A percentile compares a stretch with the other conserved stretches of the same genome.
These are phyloP conservation scores for Lissocephala sabroskyi DNA, from an alignment of 2,888 invertebrate species.

Conservation along the genomic window DNA sequence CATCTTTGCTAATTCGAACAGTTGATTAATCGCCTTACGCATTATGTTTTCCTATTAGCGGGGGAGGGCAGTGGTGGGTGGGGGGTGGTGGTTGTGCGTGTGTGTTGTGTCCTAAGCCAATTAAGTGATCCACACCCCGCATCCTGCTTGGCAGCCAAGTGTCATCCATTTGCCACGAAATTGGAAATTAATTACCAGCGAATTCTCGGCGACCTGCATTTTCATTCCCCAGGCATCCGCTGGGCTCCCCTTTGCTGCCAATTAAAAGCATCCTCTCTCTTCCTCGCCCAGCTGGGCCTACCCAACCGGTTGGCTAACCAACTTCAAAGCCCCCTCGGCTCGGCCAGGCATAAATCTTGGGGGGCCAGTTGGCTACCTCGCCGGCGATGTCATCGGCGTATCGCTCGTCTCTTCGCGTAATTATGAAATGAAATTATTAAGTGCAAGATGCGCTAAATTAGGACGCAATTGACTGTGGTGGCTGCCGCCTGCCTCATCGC, in stretches of 20 bases:
- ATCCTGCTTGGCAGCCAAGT: conserved; percentile 32
- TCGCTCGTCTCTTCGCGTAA: conserved; percentile 32
- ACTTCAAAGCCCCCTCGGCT: too few relatives aligned
- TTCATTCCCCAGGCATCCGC: too few relatives aligned
- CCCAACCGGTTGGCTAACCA: neutral
- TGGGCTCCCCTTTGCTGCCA: too few relatives aligned
- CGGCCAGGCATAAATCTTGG: too few relatives aligned
- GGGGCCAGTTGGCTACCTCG: too few relatives aligned
- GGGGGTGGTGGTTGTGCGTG: conserved; percentile 9
- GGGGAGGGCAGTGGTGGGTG: conserved; percentile 16
- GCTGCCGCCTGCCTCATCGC: neutral
- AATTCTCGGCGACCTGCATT: too few relatives aligned
- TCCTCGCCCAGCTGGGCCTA: neutral
- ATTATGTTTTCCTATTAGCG: conserved; percentile 50
- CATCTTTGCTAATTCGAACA: conserved; percentile 33
- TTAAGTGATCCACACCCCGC: conserved; percentile 48
- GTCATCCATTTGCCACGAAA: conserved; percentile 53
- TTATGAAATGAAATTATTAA: conserved; percentile 65
- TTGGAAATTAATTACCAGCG: conserved; percentile 52
- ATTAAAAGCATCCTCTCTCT: too few relatives aligned
- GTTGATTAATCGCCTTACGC: conserved; percentile 55
- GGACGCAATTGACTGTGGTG: conserved; percentile 57
- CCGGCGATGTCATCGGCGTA: too few relatives aligned
- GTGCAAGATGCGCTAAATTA: conserved; percentile 64
- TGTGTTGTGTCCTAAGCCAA: conserved; percentile 42